Evolutionary conservation across 2,797 vertebrate genomes (phyloP), one percentile per base, ranked within the genome.

Genomic region (Acanthornis magna): DNA sequence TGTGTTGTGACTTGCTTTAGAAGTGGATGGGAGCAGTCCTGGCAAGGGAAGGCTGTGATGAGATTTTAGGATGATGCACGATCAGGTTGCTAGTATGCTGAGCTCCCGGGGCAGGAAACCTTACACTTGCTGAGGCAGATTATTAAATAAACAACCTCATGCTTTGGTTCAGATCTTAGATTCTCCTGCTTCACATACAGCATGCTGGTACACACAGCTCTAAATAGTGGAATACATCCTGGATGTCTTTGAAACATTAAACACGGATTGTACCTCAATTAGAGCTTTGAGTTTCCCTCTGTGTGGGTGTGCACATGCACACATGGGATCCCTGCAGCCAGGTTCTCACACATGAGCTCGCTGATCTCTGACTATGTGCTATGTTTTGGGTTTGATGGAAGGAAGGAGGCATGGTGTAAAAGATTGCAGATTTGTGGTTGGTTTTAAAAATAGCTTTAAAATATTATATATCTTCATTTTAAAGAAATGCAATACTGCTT

Each of bases 361-460:
- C 80, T 93, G 91, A 26, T 76, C 26, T 77, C 55, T 23, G 58
- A 65, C 47, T 38, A n/a, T 63, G 77, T 94, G 80, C 87, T 89
- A 8, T 38, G 78, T 87, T 89, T 79, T 47, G 51, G 73, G 57
- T 78, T 84, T 88, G 92, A 74, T 55, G 76, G 70, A 63, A 83
- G 68, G 61, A 77, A 65, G 65, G 76, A 94, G 77, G 53, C 17
- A 36, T 91, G 93, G 93, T 0, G 8, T 95, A 80, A 77, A 94
- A 96, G 72, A 53, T 82, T 89, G 60, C 82, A 83, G 91, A 94
- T 94, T 96, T 89, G 94, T 86, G 91, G 67, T 88, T 79, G 57
- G 83, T 67, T 95, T 95, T 93, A 86, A 91, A 94, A 97, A 89
- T 89, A 93, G 78, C 53, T 85, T 75, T 74, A 72, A 95, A 88